Evolutionary conservation across 2,888 invertebrate species (phyloP).

Genomic region (Ennomos erosarius): DNA sequence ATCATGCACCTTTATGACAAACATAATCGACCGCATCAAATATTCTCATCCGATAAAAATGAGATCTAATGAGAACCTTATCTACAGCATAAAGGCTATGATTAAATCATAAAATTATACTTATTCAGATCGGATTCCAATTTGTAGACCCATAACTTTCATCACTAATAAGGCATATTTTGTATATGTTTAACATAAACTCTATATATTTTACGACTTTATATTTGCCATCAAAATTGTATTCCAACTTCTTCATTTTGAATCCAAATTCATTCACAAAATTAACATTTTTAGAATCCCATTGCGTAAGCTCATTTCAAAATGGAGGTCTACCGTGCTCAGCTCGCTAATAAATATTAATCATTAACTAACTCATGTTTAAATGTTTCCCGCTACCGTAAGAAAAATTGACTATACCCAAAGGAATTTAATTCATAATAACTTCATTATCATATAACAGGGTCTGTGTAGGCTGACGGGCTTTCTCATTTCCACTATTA

Average conservation of each 20-base stretch:
- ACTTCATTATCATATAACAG: constrained; percentile 74
- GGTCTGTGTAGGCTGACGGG: constrained; percentile 56
- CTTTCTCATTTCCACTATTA: constrained; percentile 35
- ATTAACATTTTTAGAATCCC: constrained; percentile 50
- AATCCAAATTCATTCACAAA: constrained; percentile 53
- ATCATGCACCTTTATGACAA: no score
- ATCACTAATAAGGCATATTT: constrained; percentile 21
- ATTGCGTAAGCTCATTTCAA: constrained; percentile 47
- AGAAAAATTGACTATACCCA: constrained; percentile 61
- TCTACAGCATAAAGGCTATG: constrained; percentile 1
- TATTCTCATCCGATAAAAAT: neutral
- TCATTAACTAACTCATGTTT: constrained; percentile 69
- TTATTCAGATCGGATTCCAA: constrained; percentile 18
- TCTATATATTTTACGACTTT: constrained; percentile 12
- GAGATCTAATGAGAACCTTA: constrained; percentile 2
- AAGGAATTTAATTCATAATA: constrained; percentile 68
- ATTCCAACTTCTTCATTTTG: constrained; percentile 21
- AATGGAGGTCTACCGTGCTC: constrained; percentile 35
- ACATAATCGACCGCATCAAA: no score
- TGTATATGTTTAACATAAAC: constrained; percentile 22
- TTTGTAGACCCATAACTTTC: constrained; percentile 20
- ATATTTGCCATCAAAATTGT: constrained; percentile 32
- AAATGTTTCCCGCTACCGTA: constrained; percentile 80
- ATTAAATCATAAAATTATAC: constrained; percentile 7
- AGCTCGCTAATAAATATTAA: constrained; percentile 75